Conservation (phyloP, 2,113 vertebrate species). For the Nerophis ophidion region DNA sequence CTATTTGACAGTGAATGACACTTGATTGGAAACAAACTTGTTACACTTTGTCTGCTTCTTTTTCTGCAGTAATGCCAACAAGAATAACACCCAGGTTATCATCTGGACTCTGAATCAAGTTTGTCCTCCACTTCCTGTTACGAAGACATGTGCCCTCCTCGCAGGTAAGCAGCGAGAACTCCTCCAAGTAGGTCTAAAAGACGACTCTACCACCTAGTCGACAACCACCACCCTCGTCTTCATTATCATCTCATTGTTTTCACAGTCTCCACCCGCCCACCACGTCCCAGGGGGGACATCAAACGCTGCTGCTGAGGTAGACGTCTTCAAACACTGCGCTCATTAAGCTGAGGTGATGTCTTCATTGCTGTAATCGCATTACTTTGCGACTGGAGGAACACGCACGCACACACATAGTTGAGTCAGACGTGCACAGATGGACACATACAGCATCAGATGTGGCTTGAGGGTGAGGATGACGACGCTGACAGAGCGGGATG, state of each 20-base stretch:
- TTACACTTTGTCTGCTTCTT: no score
- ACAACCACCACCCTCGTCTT: not conserved
- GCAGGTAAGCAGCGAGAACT: no score
- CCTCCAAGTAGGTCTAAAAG: not conserved
- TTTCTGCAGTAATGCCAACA: no score
- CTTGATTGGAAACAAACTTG: no score
- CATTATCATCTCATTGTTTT: constrained; percentile 25
- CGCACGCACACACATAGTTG: constrained; percentile 9
- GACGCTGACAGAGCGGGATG: not conserved
- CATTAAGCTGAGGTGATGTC: constrained; percentile 20
- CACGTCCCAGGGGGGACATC: constrained; percentile 21
- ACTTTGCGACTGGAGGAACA: not conserved
- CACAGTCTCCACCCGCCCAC: constrained; percentile 26
- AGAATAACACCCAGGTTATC: not conserved
- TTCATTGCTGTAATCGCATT: constrained; percentile 7
- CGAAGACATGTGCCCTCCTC: not conserved
- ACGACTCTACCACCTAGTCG: not conserved
- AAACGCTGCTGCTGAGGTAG: constrained; percentile 22
- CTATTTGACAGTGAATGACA: no score
- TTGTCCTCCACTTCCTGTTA: not conserved
- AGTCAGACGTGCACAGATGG: constrained; percentile 24
- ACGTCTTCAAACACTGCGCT: constrained; percentile 25
- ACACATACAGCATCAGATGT: not conserved
- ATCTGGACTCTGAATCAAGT: not conserved
- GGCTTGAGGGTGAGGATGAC: not conserved